A percentile compares a stretch with the other conserved stretches of the same genome.
Conservation (phyloP, 2,113 vertebrate genomes). For the Tretioscincus oriximinensis region DNA sequence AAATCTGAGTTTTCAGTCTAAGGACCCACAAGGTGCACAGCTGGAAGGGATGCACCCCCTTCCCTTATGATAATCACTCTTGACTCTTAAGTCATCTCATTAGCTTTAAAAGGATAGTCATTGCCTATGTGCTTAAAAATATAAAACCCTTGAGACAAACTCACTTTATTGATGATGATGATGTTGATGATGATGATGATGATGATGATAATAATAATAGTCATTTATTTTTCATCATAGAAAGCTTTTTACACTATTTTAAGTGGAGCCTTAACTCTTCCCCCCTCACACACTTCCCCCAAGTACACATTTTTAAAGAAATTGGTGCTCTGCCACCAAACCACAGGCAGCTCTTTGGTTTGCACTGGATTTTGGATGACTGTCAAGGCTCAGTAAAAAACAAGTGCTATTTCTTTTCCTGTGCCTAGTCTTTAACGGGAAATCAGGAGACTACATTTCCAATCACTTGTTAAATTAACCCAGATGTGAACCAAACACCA, state of each 20-base stretch:
- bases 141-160: slow-evolving; percentile 34
- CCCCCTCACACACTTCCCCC: slow-evolving; percentile 60
- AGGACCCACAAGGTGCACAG: not conserved
- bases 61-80: not conserved
- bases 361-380: slow-evolving; percentile 74
- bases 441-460: slow-evolving; percentile 81
- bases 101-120: slow-evolving; percentile 19
- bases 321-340: slow-evolving; percentile 74
- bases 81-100: not conserved
- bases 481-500: slow-evolving; percentile 71
- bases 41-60: too few relatives aligned
- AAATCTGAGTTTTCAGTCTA: not conserved
- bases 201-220: slow-evolving; percentile 63
- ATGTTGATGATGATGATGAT: slow-evolving; percentile 55
- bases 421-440: slow-evolving; percentile 81
- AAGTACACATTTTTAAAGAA: slow-evolving; percentile 62
- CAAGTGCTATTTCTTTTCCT: slow-evolving; percentile 85
- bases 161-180: slow-evolving; percentile 49
- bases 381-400: slow-evolving; percentile 80
- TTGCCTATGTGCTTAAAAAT: not conserved
- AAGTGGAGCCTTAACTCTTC: slow-evolving; percentile 61
- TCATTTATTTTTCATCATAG: slow-evolving; percentile 48
- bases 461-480: slow-evolving; percentile 80
- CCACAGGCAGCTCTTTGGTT: slow-evolving; percentile 72
- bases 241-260: slow-evolving; percentile 25